phyloP scores from a whole-genome alignment of 2,113 vertebrate species.

The Podocnemis expansa region DNA sequence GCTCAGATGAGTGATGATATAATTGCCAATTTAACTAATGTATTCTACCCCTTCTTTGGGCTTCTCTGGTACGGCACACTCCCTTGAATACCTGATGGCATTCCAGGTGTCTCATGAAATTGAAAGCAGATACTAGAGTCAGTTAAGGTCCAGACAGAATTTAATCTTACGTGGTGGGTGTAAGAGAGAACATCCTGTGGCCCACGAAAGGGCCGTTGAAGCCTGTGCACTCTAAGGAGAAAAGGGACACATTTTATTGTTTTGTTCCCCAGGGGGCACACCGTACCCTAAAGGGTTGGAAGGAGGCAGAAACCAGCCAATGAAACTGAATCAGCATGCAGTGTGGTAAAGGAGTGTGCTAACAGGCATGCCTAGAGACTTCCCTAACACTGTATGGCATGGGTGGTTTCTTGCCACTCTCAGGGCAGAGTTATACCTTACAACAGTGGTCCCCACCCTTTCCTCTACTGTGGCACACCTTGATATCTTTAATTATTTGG shows the following conservation, averaged over 20 bases:
- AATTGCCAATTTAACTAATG: not conserved
- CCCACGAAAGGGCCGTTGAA: not conserved
- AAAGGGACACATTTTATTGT: not conserved
- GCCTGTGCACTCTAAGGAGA: fast-evolving
- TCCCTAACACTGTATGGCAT: not conserved
- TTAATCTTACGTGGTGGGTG: not conserved
- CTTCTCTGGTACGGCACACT: conserved; percentile 39
- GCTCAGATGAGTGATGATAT: conserved; percentile 50
- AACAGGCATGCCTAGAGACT: not conserved
- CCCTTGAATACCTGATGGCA: not conserved
- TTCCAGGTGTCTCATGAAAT: fast-evolving
- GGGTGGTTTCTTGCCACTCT: not conserved
- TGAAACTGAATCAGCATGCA: not conserved
- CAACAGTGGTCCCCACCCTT: too few species aligned
- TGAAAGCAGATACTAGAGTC: not conserved
- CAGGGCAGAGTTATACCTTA: not conserved
- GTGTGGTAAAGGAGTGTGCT: not conserved
- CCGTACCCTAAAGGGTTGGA: not conserved
- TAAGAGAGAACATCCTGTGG: fast-evolving
- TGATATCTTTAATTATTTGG: too few species aligned
- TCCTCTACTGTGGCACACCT: too few species aligned
- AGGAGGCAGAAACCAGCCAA: not conserved
- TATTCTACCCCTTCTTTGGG: not conserved
- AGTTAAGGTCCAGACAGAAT: too few species aligned
- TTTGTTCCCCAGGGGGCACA: not conserved